Conservation (phyloP, 2,113 vertebrate species). For the Lethenteron camtschaticum region DNA sequence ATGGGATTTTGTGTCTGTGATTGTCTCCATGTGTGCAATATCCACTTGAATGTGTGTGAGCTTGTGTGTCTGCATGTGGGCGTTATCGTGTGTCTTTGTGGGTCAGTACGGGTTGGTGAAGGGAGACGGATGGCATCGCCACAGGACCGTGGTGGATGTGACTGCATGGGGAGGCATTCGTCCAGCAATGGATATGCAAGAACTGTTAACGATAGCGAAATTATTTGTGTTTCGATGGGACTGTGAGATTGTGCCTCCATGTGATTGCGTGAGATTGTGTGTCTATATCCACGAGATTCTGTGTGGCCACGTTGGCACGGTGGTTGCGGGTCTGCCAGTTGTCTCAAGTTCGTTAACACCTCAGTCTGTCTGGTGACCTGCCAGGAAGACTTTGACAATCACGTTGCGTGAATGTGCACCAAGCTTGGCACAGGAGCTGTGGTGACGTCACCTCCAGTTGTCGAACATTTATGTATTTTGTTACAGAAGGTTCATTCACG, state of each 20-base stretch:
- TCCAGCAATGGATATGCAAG: neutral
- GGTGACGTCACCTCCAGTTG: too few relatives aligned
- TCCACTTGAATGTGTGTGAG: constrained; percentile 1
- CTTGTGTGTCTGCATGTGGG: neutral
- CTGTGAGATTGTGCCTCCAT: neutral
- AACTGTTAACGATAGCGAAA: neutral
- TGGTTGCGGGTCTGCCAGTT: too few relatives aligned
- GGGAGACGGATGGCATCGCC: neutral
- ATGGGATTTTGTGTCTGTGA: neutral
- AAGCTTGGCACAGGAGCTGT: too few relatives aligned
- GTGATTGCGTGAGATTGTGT: neutral
- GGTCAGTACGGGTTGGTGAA: neutral
- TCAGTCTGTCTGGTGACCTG: too few relatives aligned
- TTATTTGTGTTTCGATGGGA: neutral
- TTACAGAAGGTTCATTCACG: too few relatives aligned
- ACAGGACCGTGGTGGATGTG: neutral
- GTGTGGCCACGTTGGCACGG: neutral
- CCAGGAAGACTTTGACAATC: too few relatives aligned
- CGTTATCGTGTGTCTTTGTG: neutral
- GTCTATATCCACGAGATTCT: neutral
- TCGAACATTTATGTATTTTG: too few relatives aligned
- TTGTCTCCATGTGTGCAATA: neutral
- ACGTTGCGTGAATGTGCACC: too few relatives aligned
- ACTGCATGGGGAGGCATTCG: neutral
- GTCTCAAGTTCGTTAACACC: too few relatives aligned